A percentile compares a stretch with the other conserved stretches of the same genome.
phyloP scores from a whole-genome alignment of 2,797 vertebrate genomes.

The Paramormyrops hopkinsi region DNA sequence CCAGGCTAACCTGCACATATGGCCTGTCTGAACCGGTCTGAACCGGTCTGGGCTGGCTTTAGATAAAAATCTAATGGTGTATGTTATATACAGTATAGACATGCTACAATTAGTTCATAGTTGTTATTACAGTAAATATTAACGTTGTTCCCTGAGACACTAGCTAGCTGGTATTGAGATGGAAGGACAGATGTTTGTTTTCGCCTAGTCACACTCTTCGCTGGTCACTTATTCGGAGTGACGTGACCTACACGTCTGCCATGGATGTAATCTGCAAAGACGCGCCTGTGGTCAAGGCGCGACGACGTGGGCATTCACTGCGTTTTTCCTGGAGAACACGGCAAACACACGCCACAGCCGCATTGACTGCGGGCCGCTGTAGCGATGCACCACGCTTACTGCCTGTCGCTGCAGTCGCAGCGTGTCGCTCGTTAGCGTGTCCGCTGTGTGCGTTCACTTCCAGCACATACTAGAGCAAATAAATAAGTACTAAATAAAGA shows the following conservation, averaged over 20 bases:
- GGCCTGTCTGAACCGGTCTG: not conserved
- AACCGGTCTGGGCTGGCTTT: not conserved
- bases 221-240: not conserved
- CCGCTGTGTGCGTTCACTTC: slow-evolving; percentile 16
- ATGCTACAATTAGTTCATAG: not conserved
- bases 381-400: not conserved
- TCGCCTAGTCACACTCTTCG: not conserved
- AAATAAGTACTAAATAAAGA: slow-evolving; percentile 8
- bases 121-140: not conserved
- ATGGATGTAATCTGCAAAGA: not conserved
- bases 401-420: slow-evolving; percentile 14
- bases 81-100: not conserved
- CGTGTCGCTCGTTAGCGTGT: not conserved
- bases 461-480: slow-evolving; percentile 17
- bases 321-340: not conserved
- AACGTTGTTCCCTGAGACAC: not conserved
- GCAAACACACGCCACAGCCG: not conserved
- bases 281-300: not conserved
- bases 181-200: not conserved
- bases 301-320: too few species aligned
- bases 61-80: not conserved
- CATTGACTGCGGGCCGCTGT: not conserved
- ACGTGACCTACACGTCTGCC: not conserved
- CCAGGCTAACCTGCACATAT: not conserved
- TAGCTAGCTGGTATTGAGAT: not conserved